Evolutionary conservation across 1,140 invertebrate species (phyloP).

Genomic region (Drosophila repletoides): DNA sequence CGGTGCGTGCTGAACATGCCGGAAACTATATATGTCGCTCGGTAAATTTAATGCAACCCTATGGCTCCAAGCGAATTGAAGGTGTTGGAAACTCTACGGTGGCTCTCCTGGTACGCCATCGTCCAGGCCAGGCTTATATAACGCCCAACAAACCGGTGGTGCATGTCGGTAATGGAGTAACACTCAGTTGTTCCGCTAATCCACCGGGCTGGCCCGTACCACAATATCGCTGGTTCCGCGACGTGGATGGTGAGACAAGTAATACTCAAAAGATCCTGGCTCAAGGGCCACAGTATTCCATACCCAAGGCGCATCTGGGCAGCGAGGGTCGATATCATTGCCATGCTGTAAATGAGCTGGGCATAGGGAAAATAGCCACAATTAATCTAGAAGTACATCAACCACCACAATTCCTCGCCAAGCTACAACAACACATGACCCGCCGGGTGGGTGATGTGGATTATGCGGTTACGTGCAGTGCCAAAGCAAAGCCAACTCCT

Average conservation of each 20-base stretch:
- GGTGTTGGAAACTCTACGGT: constrained; percentile 89
- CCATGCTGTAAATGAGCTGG: constrained; percentile 94
- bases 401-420: constrained; percentile 91
- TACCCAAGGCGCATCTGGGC: constrained; percentile 90
- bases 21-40: constrained; percentile 94
- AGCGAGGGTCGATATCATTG: constrained; percentile 95
- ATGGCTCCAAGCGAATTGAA: constrained; percentile 86
- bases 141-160: constrained; percentile 92
- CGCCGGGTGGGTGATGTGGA: constrained; percentile 91
- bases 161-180: constrained; percentile 91
- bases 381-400: constrained; percentile 93
- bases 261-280: constrained; percentile 86
- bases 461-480: constrained; percentile 91
- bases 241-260: constrained; percentile 85
- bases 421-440: constrained; percentile 91
- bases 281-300: constrained; percentile 91
- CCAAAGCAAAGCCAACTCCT: constrained; percentile 93
- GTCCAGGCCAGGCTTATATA: constrained; percentile 92
- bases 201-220: constrained; percentile 95
- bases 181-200: constrained; percentile 91
- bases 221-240: constrained; percentile 93
- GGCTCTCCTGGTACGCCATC: constrained; percentile 91
- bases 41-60: constrained; percentile 90
- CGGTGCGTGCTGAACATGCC: constrained; percentile 90
- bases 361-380: constrained; percentile 91